A percentile compares a stretch with the other conserved stretches of the same genome.
phyloP scores from a whole-genome alignment of 1,140 invertebrate species.

The Colletes latitarsis region DNA sequence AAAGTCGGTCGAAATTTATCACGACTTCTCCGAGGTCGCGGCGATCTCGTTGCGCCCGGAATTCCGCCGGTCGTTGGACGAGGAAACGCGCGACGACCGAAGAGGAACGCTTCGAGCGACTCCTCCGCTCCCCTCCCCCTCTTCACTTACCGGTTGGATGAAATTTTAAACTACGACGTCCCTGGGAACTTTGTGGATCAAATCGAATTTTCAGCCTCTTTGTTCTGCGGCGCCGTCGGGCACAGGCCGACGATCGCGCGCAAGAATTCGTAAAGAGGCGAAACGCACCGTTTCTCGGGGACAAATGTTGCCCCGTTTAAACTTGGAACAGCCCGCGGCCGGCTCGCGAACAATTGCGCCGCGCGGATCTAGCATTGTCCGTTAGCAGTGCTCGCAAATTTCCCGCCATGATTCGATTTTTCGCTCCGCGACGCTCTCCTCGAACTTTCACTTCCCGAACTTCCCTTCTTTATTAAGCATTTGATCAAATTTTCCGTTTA shows the following conservation, averaged over 20 bases:
- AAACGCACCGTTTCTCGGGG: neutral
- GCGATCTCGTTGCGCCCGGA: neutral
- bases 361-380: neutral
- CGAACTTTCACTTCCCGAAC: too few relatives aligned
- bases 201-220: conserved; percentile 31
- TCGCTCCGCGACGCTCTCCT: too few relatives aligned
- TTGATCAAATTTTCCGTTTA: too few relatives aligned
- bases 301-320: neutral
- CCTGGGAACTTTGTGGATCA: conserved; percentile 11
- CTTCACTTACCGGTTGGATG: neutral
- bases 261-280: neutral
- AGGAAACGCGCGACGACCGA: too few relatives aligned
- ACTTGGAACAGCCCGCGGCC: neutral
- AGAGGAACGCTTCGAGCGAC: neutral
- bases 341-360: too few relatives aligned
- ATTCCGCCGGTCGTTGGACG: neutral
- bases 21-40: neutral
- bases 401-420: neutral
- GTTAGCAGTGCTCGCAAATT: too few relatives aligned
- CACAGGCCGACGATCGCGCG: neutral
- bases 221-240: neutral
- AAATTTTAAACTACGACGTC: conserved; percentile 26
- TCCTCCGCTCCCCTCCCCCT: too few relatives aligned
- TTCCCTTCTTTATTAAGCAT: too few relatives aligned
- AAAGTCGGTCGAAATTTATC: conserved; percentile 34